Conservation (phyloP, 2,113 vertebrate genomes). For the Clupea harengus region DNA sequence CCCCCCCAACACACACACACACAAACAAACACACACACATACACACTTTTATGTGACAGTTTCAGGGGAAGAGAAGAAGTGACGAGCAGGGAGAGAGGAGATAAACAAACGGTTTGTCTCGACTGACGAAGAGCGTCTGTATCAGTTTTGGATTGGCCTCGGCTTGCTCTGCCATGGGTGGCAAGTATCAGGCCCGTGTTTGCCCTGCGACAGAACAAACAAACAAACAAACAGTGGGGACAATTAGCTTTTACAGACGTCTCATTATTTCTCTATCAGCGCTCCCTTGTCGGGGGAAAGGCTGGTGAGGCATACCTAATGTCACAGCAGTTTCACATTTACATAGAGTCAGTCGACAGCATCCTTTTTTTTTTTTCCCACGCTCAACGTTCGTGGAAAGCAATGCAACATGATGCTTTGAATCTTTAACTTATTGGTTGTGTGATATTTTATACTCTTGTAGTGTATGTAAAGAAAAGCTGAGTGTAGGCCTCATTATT, state of each 20-base stretch:
- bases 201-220: not conserved
- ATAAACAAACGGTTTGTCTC: constrained; percentile 39
- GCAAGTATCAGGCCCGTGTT: constrained; percentile 24
- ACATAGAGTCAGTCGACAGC: not conserved
- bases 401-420: not conserved
- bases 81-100: constrained; percentile 24
- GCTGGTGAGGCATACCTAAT: constrained; percentile 31
- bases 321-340: not conserved
- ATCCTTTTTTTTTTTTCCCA: constrained; percentile 7
- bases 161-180: not conserved
- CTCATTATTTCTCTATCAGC: constrained; percentile 29
- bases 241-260: constrained; percentile 33
- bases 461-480: not conserved
- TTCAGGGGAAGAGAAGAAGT: constrained; percentile 7
- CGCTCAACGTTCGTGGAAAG: not conserved
- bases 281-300: not conserved
- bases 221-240: constrained; percentile 29
- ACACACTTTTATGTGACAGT: constrained; percentile 16
- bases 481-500: constrained; percentile 4
- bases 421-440: constrained; percentile 22
- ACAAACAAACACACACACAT: not conserved
- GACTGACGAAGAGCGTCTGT: not conserved
- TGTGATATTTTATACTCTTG: constrained; percentile 17
- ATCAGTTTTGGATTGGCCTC: constrained; percentile 1
- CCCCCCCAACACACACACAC: not conserved